Base-by-base conservation (phyloP, 2,113 vertebrate genomes). In the Lanius ludovicianus region DNA sequence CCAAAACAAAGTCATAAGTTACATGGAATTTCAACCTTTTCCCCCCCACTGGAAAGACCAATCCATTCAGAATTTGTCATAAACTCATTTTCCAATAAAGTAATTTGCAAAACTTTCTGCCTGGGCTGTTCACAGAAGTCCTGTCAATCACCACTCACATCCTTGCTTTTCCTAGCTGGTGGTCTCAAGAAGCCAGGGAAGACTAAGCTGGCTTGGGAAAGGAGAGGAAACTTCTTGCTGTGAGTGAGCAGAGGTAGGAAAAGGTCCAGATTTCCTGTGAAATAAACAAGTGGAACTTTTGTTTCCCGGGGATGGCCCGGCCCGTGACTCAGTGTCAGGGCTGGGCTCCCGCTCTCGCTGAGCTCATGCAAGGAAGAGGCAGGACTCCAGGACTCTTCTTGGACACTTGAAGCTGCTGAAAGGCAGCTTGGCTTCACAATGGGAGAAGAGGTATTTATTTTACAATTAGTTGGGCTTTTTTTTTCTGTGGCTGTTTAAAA, bases 381-480 rank as follows among this genome's bases (percentile, higher is more conserved):
- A 98, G 98, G 96, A 96, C 94, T 97, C 93, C 94, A 92, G 91
- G 69, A 79, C 80, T 91, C 37, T 46, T 88, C 92, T 97, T 97
- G 98, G 97, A 97, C 84, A 73, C 96, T 97, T 96, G 20, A 85
- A 96, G 96, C 97, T 98, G 96, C 96, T 97, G 97, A 95, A 95
- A 96, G 86, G 92, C 97, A 97, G 91, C 90, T 98, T 96, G 97
- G 80, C 97, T 98, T 97, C 97, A 97, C 97, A 94, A 98, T 98
- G 98, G 98, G 94, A 98, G 98, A 98, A 95, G 98, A 98, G 98
- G 98, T 98, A 98, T 97, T 97, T 96, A 78, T 97, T 93, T 93
- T 95, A 49, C 64, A 73, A 53, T 84, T 77, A 80, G 78, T 37
- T 87, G 55, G 28, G 22, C 4, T 17, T 64, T 70, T 63, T 63